Percentiles rank a stretch among this genome's conserved stretches.
phyloP scores from a whole-genome alignment of 2,888 invertebrate genomes.

The Protula sp. region DNA sequence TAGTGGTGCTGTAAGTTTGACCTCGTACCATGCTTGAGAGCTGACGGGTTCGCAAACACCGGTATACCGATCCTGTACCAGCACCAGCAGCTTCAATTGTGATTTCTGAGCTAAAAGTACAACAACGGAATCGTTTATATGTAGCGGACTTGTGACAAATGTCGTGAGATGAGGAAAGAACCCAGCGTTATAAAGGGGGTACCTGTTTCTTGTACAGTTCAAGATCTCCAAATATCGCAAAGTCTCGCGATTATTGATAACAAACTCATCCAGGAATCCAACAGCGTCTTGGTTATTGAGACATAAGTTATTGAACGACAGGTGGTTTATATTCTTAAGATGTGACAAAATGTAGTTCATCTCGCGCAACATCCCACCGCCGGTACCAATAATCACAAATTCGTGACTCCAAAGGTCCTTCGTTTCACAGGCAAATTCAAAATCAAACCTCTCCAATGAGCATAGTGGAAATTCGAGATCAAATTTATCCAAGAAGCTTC shows the following conservation, averaged over 20 bases:
- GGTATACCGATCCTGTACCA: constrained; percentile 64
- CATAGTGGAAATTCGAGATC: constrained; percentile 38
- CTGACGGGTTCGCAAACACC: constrained; percentile 27
- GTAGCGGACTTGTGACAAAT: constrained; percentile 58
- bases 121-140: constrained; percentile 68
- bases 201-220: constrained; percentile 68
- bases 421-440: constrained; percentile 64
- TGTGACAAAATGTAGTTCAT: constrained; percentile 61
- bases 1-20: constrained; percentile 60
- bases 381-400: constrained; percentile 67
- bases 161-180: constrained; percentile 70
- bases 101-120: constrained; percentile 55
- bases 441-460: constrained; percentile 55
- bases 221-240: constrained; percentile 65
- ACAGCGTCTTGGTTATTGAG: constrained; percentile 65
- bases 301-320: constrained; percentile 70
- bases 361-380: constrained; percentile 57
- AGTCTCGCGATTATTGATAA: constrained; percentile 60
- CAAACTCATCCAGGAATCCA: constrained; percentile 67
- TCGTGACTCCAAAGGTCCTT: constrained; percentile 32
- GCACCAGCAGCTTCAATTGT: constrained; percentile 63
- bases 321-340: constrained; percentile 61
- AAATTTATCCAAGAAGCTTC: constrained; percentile 64
- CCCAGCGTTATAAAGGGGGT: constrained; percentile 69
- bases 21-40: constrained; percentile 57